Evolutionary conservation across 2,888 invertebrate genomes (phyloP).

Genomic region (Diarsia rubi): DNA sequence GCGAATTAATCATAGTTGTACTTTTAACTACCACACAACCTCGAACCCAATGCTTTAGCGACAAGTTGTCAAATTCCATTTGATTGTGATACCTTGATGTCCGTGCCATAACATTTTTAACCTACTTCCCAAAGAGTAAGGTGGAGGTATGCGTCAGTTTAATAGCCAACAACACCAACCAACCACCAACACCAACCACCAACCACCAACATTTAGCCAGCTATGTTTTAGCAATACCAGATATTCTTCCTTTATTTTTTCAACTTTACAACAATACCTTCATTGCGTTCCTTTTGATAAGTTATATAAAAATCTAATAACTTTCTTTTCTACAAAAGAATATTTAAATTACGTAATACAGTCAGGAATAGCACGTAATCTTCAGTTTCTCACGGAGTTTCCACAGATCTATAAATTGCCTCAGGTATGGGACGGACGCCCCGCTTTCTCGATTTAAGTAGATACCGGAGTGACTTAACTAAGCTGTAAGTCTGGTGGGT

Average conservation of each 20-base stretch:
- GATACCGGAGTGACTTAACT: slow-evolving; percentile 36
- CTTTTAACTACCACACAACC: too few relatives aligned
- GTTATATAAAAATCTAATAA: slow-evolving; percentile 7
- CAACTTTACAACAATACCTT: not conserved
- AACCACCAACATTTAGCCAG: not conserved
- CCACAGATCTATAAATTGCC: slow-evolving; percentile 50
- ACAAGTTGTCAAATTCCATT: too few relatives aligned
- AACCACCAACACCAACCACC: too few relatives aligned
- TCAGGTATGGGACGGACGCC: slow-evolving; percentile 35
- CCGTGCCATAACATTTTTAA: too few relatives aligned
- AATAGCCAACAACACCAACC: too few relatives aligned
- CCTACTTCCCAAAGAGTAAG: too few relatives aligned
- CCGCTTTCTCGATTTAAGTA: slow-evolving; percentile 34
- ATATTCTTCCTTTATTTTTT: not conserved
- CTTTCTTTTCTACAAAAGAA: slow-evolving; percentile 25
- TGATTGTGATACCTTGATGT: too few relatives aligned
- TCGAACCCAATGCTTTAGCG: too few relatives aligned
- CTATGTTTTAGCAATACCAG: not conserved
- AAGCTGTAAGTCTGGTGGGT: slow-evolving; percentile 12
- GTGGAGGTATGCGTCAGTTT: too few relatives aligned
- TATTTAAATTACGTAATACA: slow-evolving; percentile 33
- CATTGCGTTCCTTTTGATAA: not conserved
- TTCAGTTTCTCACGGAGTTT: slow-evolving; percentile 30
- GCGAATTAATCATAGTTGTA: too few relatives aligned
- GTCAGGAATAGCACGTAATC: slow-evolving; percentile 35